Percentiles rank a stretch among this genome's conserved stretches.
These are phyloP conservation scores for Amphiprion clarkii DNA, from an alignment of 2,797 vertebrate genomes.

Conservation along the genomic window DNA sequence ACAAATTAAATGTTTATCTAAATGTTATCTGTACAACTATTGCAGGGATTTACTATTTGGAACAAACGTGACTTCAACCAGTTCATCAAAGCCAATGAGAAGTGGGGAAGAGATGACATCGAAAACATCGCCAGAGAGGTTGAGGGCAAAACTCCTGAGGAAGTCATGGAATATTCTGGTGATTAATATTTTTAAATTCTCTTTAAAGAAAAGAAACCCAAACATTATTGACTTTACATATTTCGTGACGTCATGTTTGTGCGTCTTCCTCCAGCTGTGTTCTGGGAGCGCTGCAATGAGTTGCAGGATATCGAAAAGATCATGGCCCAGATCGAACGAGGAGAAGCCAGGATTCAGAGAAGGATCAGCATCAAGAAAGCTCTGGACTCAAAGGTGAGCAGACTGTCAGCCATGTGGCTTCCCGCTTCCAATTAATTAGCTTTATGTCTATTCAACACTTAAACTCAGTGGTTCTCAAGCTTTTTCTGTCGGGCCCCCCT, in stretches of 20 bases:
- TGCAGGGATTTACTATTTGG: slow-evolving; percentile 98
- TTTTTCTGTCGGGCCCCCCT: too few species aligned
- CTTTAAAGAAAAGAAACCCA: background rate
- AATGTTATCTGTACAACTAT: background rate
- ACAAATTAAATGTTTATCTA: background rate
- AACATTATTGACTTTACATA: too few species aligned
- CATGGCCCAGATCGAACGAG: slow-evolving; percentile 99
- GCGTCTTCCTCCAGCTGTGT: slow-evolving; percentile 88
- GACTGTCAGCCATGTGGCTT: background rate
- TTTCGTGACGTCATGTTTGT: background rate
- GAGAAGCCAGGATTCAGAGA: slow-evolving; percentile 98
- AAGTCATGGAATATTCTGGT: slow-evolving; percentile 99
- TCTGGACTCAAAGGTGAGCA: slow-evolving; percentile 94
- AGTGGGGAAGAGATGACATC: slow-evolving; percentile 98
- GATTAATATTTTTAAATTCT: slow-evolving; percentile 33
- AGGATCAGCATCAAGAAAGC: slow-evolving; percentile 99
- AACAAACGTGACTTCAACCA: slow-evolving; percentile 99
- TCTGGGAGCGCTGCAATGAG: slow-evolving; percentile 99
- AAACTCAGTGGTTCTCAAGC: background rate
- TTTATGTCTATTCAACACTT: slow-evolving; percentile 4
- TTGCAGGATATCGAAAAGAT: slow-evolving; percentile 99
- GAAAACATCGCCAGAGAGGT: slow-evolving; percentile 99
- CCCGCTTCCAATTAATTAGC: background rate
- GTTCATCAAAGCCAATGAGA: slow-evolving; percentile 99
- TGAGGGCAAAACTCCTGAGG: slow-evolving; percentile 98